These are phyloP conservation scores for Hirtodrosophila alboralis DNA, from an alignment of 2,888 invertebrate genomes.

Conservation along the genomic window DNA sequence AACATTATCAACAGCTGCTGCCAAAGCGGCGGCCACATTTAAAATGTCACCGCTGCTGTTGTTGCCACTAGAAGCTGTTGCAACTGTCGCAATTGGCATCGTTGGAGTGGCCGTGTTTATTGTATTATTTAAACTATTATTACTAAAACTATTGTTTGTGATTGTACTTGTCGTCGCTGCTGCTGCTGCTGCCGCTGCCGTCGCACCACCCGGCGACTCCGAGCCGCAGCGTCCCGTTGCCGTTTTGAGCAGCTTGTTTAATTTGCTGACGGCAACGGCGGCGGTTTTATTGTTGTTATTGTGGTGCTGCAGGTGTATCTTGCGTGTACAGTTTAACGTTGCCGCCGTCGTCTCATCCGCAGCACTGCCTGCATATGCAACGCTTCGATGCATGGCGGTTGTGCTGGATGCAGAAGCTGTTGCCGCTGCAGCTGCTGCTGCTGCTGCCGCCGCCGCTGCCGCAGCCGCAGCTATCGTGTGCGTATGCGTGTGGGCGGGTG, in stretches of 20 bases:
- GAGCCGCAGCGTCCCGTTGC: slow-evolving; percentile 84
- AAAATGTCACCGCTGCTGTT: slow-evolving; percentile 73
- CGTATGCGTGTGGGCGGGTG: slow-evolving; percentile 75
- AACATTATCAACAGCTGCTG: slow-evolving; percentile 59
- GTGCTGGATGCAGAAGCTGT: slow-evolving; percentile 61
- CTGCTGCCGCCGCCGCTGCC: slow-evolving; percentile 42
- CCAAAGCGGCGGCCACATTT: slow-evolving; percentile 79
- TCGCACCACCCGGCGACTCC: slow-evolving; percentile 83
- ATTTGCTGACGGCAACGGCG: slow-evolving; percentile 78
- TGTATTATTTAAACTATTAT: slow-evolving; percentile 82
- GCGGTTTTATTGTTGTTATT: slow-evolving; percentile 48
- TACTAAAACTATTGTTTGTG: slow-evolving; percentile 83
- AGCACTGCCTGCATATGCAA: slow-evolving; percentile 80
- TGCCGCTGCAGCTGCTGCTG: slow-evolving; percentile 32
- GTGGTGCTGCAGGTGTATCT: slow-evolving; percentile 64
- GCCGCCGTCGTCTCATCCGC: slow-evolving; percentile 61
- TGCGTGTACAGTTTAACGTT: slow-evolving; percentile 45
- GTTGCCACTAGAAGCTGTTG: slow-evolving; percentile 23
- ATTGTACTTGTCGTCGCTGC: slow-evolving; percentile 78
- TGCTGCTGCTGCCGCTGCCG: slow-evolving; percentile 44
- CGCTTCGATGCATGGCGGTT: slow-evolving; percentile 77
- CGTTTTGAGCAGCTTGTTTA: slow-evolving; percentile 72
- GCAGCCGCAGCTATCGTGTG: slow-evolving; percentile 58
- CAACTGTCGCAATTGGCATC: slow-evolving; percentile 56
- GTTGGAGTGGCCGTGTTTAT: slow-evolving; percentile 74